Percentiles rank a stretch among this genome's conserved stretches.
These are phyloP conservation scores for Mustela erminea DNA, from an alignment of 2,797 vertebrate genomes.

Conservation along the genomic window DNA sequence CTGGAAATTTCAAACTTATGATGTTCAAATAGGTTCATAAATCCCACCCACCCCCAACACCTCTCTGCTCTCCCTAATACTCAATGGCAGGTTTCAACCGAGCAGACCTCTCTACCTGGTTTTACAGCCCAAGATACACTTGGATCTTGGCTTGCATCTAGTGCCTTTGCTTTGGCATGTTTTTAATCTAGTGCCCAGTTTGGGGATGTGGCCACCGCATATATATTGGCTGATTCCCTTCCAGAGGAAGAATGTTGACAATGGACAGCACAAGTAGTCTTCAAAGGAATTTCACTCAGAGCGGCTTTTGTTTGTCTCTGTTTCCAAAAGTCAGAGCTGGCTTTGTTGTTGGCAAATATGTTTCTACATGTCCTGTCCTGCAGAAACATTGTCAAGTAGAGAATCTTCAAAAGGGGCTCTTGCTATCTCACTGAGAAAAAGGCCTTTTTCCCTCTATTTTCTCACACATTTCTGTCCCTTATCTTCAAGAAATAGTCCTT, in stretches of 20 bases:
- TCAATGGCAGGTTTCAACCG: conserved; percentile 50
- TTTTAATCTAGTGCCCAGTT: conserved; percentile 69
- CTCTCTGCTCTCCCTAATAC: conserved; percentile 61
- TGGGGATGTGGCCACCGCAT: conserved; percentile 17
- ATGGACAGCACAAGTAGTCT: conserved; percentile 3
- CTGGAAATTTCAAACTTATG: conserved; percentile 79
- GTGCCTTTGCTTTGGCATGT: neutral
- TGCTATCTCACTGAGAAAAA: neutral
- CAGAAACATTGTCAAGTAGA: conserved; percentile 27
- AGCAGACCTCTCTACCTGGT: conserved; percentile 44
- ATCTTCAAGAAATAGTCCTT: neutral
- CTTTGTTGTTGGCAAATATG: conserved; percentile 66
- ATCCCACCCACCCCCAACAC: conserved; percentile 63
- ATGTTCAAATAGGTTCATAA: conserved; percentile 65
- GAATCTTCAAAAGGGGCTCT: conserved; percentile 47
- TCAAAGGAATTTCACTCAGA: conserved; percentile 57
- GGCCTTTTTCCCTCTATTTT: neutral
- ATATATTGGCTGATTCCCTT: conserved; percentile 54
- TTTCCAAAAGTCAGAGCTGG: conserved; percentile 55
- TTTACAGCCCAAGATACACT: neutral
- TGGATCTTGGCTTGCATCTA: conserved; percentile 8
- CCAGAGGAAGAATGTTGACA: conserved; percentile 48
- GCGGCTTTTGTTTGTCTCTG: neutral
- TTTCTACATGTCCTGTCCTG: conserved; percentile 65
- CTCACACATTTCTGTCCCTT: neutral